phyloP scores from a whole-genome alignment of 2,888 invertebrate genomes.

The Pterostichus niger region DNA sequence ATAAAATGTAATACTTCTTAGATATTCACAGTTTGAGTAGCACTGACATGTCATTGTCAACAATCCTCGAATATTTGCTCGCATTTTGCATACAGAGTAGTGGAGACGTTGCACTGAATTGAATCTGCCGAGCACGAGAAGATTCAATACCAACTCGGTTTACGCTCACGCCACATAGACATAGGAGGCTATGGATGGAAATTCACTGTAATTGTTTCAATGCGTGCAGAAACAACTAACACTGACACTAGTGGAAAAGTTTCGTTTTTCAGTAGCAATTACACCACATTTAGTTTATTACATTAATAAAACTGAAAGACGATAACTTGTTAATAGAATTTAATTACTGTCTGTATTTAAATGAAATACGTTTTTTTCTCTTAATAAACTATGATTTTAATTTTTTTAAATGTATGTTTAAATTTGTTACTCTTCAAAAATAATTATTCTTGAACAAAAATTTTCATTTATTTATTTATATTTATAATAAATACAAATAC shows the following conservation, averaged over 20 bases:
- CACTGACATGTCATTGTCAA: conserved; percentile 27
- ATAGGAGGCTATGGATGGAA: conserved; percentile 35
- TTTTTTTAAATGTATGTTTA: too few relatives aligned
- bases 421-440: too few relatives aligned
- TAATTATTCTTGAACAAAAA: too few relatives aligned
- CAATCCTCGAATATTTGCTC: conserved; percentile 30
- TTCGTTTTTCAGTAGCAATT: neutral
- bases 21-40: conserved; percentile 1
- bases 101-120: conserved; percentile 9
- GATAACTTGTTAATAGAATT: too few relatives aligned
- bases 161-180: neutral
- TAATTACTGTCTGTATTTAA: too few relatives aligned
- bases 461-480: too few relatives aligned
- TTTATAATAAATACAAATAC: too few relatives aligned
- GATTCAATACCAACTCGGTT: conserved; percentile 12
- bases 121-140: conserved; percentile 34
- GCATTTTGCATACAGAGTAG: conserved; percentile 54
- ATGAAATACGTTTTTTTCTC: too few relatives aligned
- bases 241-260: neutral
- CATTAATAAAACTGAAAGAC: too few relatives aligned
- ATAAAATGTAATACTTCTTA: neutral
- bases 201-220: conserved; percentile 52
- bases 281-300: neutral
- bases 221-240: neutral
- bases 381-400: too few relatives aligned